Base-by-base conservation (phyloP, 2,113 vertebrate species). In the Halichoeres trimaculatus region DNA sequence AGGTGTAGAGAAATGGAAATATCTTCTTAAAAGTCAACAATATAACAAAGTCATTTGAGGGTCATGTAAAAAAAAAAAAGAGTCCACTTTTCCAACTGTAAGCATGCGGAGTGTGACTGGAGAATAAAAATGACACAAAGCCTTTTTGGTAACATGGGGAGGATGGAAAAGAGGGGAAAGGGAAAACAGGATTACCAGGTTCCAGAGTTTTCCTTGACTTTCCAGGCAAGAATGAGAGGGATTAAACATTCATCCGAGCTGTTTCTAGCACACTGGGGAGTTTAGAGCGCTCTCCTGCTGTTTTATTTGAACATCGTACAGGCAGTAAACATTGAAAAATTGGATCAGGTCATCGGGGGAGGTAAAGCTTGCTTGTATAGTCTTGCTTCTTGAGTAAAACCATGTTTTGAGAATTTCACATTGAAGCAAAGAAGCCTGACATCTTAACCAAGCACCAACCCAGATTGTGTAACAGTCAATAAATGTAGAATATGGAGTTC, bases 111-210 rank as follows among this genome's bases (percentile, higher is more conserved):
- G 26, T 26, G 35, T 71, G n/a, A 52, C 65, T 36, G 13, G 13
- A 45, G 26, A 36, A 63, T 26, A 69, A 57, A 5, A 38, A 35
- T 30, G 50, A 74, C 36, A 74, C 56, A 67, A 56, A 61, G 36
- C 34, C 54, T 45, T 60, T 48, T 48, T 20, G 14, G 38, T 48
- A 36, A 20, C 26, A 41, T 47, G 22, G 36, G 22, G n/a, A 24
- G 11, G 16, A 17, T 38, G 22, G 11, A 40, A 59, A 66, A 58
- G 17, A 53, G 60, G 30, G 38, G 50, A 36, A 59, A n/a, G 59
- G 45, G 53, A 36, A 58, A 38, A 71, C 41, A 58, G 60, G 59
- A 70, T 70, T 70, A 70, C 41, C 23, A 19, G 19, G 41, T 16
- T 7, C 22, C 16, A 35, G 8, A 43, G 51, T 12, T 70, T 57